Base-by-base conservation (phyloP, 2,888 invertebrate species). In the Drosophila kanekoi region DNA sequence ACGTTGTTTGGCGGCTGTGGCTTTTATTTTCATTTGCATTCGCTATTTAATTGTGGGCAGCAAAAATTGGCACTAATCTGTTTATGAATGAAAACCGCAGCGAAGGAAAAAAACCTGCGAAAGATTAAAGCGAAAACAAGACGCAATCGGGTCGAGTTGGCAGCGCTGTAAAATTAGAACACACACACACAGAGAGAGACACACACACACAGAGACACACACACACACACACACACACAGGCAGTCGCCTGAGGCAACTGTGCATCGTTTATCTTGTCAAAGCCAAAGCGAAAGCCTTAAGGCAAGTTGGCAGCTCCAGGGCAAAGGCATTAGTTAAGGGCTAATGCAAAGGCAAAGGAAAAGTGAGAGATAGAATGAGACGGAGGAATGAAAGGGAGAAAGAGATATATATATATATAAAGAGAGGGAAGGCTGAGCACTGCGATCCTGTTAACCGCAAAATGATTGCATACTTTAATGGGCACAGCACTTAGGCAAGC, bases 381-480 rank as follows among this genome's bases (percentile, higher is more conserved):
- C n/a, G n/a, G n/a, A n/a, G n/a, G n/a, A n/a, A n/a, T n/a, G 43
- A 6, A 3, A 6, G 13, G 5, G 14, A 10, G 37, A 18, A 2
- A 18, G 18, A 18, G 18, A 18, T 1, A 18, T 18, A 18, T 2
- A 18, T 18, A 18, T 18, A 18, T 18, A 18, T 18, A 18, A 18
- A 4, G n/a, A 18, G 57, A 6, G 40, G 2, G 41, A 43, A 37
- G 28, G 47, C 13, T 13, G 20, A 14, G 41, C 10, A 28, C 28
- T 33, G 32, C 11, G 60, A 64, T 63, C 59, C 64, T 37, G 64
- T 63, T 71, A 75, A 76, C 78, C 78, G 66, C 81, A 78, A 85
- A 85, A 87, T 75, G 87, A 85, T 85, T 85, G 87, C 85, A 87
- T 80, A 84, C 85, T 87, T 85, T 84, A 85, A 87, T 85, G 84